Conservation (phyloP, 64 coral and sea anemone species). For the Montipora foliosa region DNA sequence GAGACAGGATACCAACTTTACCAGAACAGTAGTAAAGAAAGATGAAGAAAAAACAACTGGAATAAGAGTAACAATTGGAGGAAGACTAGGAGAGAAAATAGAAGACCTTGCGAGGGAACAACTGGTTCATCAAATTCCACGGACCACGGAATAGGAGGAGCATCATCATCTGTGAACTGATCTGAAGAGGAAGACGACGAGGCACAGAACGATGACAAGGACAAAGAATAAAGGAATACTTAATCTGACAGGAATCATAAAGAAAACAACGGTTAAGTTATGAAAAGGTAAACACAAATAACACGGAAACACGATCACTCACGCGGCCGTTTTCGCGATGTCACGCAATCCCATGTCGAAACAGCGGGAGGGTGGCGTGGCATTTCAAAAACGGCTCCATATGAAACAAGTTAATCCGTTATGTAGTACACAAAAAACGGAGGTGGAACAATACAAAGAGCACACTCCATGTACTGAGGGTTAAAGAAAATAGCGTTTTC, state of each 20-base stretch:
- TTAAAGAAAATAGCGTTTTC: no score
- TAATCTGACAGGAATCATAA: background rate
- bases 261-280: background rate
- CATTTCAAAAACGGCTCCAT: no score
- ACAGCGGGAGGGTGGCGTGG: no score
- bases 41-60: background rate
- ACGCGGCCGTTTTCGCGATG: no score
- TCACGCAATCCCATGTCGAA: no score
- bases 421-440: no score
- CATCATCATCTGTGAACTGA: conserved; percentile 83
- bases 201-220: background rate
- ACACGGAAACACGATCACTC: no score
- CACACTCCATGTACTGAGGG: no score
- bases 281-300: no score
- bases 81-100: background rate
- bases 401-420: no score
- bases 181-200: conserved; percentile 27
- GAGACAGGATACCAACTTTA: background rate
- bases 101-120: background rate
- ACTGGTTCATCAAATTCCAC: conserved; percentile 73
- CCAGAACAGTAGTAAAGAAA: background rate
- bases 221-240: background rate
- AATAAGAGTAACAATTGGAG: background rate
- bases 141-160: conserved; percentile 81
- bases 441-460: no score